phyloP scores from a whole-genome alignment of 2,113 vertebrate species.

The Seriola quinqueradiata region DNA sequence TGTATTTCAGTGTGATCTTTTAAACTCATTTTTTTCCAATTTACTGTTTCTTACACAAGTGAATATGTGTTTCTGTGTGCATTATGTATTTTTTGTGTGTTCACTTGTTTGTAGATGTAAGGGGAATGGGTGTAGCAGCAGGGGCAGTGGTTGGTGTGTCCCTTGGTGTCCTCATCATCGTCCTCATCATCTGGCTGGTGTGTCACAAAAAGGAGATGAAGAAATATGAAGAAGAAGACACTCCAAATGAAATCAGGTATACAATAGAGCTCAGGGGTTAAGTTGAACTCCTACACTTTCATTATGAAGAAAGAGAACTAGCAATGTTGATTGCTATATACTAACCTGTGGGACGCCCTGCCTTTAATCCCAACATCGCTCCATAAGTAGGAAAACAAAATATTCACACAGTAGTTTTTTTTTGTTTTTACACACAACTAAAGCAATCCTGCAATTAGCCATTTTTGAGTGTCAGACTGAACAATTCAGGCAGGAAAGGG shows the following conservation, averaged over 20 bases:
- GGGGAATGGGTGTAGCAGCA: conserved; percentile 88
- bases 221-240: conserved; percentile 94
- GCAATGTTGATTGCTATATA: neutral
- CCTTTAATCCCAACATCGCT: neutral
- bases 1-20: neutral
- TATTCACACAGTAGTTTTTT: too few relatives aligned
- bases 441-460: neutral
- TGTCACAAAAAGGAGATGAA: conserved; percentile 91
- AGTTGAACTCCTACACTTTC: neutral
- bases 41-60: neutral
- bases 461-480: neutral
- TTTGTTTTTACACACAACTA: too few relatives aligned
- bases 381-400: neutral
- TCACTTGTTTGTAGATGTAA: conserved; percentile 81
- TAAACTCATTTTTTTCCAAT: neutral
- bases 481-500: neutral
- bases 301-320: neutral
- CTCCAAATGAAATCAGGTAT: conserved; percentile 95
- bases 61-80: neutral
- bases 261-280: neutral
- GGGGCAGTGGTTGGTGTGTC: conserved; percentile 90
- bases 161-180: conserved; percentile 86
- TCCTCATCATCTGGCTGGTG: conserved; percentile 89
- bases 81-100: neutral
- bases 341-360: neutral